Base-by-base conservation (phyloP, 2,797 vertebrate species). In the Sternotherus odoratus region DNA sequence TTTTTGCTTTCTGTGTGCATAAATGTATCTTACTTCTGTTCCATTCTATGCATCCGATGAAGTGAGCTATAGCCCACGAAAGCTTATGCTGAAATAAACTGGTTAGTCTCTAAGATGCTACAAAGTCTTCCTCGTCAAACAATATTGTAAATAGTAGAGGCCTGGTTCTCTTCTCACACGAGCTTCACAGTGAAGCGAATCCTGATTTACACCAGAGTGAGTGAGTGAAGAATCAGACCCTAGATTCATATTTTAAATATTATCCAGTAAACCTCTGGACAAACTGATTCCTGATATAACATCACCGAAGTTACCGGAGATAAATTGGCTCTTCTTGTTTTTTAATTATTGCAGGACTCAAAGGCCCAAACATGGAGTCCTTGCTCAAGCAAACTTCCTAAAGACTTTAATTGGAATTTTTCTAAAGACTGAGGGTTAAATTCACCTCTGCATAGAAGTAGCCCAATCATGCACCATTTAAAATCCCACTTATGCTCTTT, bases 341-440 rank as follows among this genome's bases (percentile, higher is more conserved):
- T 63, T 91, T 75, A 83, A 87, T 88, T 88, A 92, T 75, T 96
- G 95, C 49, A 93, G 83, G 94, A 56, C 46, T 80, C 60, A 33
- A 82, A 43, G 84, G 85, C 85, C 80, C 84, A 91, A 94, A 96
- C 49, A 0, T 88, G 36, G 1, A 2, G 43, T 11, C 26, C 16
- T 12, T 83, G 93, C 81, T 82, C 87, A 85, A 94, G 77, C 23
- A 91, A 83, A 91, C 86, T 30, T 91, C 93, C 57, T 13, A 56
- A 26, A 85, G 66, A 85, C 60, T 0, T 4, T 80, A 49, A 56
- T 85, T 63, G 82, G 28, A 2, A 0, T 79, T 95, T 90, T 91
- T 75, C 11, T 43, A 51, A 85, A 51, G 90, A 69, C 10, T 6
- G 36, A 69, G 10, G 63, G 17, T 69, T 9, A 69, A 69, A 69